Evolutionary conservation across 1,140 invertebrate species (phyloP).

Genomic region (Wiebesia pumilae): DNA sequence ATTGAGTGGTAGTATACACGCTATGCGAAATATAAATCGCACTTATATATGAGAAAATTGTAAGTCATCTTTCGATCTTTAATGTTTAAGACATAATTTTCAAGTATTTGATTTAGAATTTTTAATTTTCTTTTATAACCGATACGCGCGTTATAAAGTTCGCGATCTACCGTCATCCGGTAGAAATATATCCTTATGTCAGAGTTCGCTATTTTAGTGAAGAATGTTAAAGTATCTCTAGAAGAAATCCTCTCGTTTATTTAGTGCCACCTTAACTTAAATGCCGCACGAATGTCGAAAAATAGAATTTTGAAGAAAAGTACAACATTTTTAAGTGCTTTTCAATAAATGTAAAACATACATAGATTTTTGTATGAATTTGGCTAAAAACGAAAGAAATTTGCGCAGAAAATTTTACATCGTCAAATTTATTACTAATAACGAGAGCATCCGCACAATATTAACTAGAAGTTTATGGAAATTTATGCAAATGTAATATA

Average conservation of each 20-base stretch:
- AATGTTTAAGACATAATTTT: too few species aligned
- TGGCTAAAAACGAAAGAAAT: too few species aligned
- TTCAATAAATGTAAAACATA: background rate
- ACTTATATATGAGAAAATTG: too few species aligned
- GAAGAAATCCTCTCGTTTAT: background rate
- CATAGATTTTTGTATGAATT: background rate
- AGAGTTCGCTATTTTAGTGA: conserved; percentile 9
- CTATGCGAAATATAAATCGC: too few species aligned
- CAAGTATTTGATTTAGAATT: background rate
- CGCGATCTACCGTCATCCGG: background rate
- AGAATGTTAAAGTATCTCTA: background rate
- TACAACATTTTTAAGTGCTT: background rate
- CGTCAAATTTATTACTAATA: background rate
- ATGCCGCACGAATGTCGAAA: background rate
- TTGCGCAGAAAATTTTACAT: background rate
- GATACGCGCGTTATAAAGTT: background rate
- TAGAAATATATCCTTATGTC: conserved; percentile 3
- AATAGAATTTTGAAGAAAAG: background rate
- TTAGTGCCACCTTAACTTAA: background rate
- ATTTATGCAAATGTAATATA: too few species aligned
- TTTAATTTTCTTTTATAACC: conserved; percentile 21
- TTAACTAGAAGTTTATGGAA: too few species aligned
- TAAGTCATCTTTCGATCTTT: too few species aligned
- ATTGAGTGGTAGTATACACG: too few species aligned
- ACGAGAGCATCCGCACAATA: too few species aligned